These are phyloP conservation scores for Sinotaia quadrata DNA, from an alignment of 2,888 invertebrate genomes.

Conservation along the genomic window DNA sequence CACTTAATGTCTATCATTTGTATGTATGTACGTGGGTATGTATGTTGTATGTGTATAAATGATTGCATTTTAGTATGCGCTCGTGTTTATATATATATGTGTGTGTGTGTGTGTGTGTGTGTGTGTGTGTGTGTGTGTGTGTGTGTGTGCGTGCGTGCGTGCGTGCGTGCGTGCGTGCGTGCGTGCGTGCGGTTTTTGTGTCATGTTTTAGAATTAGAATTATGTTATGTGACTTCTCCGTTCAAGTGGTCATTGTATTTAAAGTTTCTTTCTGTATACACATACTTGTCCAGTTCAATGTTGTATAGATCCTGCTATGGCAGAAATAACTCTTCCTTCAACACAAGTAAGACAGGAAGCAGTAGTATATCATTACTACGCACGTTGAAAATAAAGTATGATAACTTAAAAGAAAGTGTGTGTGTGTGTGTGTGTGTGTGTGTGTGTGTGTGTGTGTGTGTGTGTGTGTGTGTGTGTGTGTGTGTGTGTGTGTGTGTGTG, in stretches of 20 bases:
- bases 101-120: conserved; percentile 8
- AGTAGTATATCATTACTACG: too few relatives aligned
- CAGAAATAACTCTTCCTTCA: too few relatives aligned
- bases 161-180: conserved; percentile 1
- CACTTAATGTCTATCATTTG: too few relatives aligned
- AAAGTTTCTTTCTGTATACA: too few relatives aligned
- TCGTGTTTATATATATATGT: neutral
- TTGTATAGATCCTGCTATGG: too few relatives aligned
- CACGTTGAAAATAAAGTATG: too few relatives aligned
- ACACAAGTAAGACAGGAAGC: too few relatives aligned
- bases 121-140: conserved; percentile 9
- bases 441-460: conserved; percentile 1
- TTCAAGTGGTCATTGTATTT: too few relatives aligned
- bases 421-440: conserved; percentile 12
- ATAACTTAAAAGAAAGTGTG: too few relatives aligned
- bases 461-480: neutral
- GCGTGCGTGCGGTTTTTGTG: neutral
- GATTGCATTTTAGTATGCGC: neutral
- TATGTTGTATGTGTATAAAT: neutral
- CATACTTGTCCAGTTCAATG: too few relatives aligned
- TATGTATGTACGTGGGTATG: neutral
- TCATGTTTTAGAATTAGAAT: neutral
- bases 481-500: neutral
- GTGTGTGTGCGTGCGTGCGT: conserved; percentile 9
- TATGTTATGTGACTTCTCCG: too few relatives aligned